phyloP scores from a whole-genome alignment of 2,797 vertebrate species.

The Loris lydekkerianus region DNA sequence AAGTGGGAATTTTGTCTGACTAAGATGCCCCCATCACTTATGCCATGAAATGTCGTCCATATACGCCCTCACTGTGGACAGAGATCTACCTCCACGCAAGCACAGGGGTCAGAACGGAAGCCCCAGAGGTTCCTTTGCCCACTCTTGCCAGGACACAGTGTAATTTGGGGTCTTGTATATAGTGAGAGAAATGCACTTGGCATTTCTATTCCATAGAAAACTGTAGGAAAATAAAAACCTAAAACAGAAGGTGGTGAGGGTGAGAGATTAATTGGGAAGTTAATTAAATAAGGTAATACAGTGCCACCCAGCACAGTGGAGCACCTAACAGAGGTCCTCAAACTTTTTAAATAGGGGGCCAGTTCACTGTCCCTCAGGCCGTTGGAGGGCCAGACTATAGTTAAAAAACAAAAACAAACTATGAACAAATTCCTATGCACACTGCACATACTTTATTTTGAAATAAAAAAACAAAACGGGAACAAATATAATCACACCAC shows the following conservation, averaged over 20 bases:
- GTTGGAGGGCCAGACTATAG: too few relatives aligned
- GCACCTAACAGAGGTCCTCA: too few relatives aligned
- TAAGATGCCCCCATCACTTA: fast-evolving
- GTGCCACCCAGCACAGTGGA: fast-evolving
- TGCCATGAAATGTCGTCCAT: fast-evolving
- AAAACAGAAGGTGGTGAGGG: neutral
- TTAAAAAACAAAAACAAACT: too few relatives aligned
- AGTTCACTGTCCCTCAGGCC: too few relatives aligned
- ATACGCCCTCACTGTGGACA: fast-evolving
- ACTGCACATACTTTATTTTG: too few relatives aligned
- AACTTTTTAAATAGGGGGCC: too few relatives aligned
- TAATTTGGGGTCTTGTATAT: neutral
- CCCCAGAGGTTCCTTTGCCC: neutral
- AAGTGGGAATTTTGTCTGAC: fast-evolving
- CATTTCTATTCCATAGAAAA: neutral
- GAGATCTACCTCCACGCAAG: neutral
- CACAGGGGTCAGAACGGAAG: neutral
- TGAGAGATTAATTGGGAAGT: neutral
- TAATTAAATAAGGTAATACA: fast-evolving
- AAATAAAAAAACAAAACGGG: too few relatives aligned
- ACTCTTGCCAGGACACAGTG: neutral
- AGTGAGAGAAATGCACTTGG: neutral
- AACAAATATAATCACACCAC: too few relatives aligned
- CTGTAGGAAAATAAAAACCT: neutral
- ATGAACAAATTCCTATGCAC: too few relatives aligned